Evolutionary conservation across 2,888 invertebrate species (phyloP).

Genomic region (Eucriotettix oculatus): DNA sequence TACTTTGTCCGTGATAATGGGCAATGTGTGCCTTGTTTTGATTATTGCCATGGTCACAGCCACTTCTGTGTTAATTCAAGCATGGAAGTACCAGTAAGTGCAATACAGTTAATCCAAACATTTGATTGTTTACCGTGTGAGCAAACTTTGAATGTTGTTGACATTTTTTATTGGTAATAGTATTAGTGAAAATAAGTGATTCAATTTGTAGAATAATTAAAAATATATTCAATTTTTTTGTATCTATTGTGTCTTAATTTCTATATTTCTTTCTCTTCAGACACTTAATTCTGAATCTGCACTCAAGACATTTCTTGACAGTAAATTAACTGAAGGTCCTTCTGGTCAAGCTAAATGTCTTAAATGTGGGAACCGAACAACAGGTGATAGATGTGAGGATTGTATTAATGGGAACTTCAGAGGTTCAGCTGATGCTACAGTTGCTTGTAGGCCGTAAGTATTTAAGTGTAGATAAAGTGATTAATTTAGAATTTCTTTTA

Average conservation of each 20-base stretch:
- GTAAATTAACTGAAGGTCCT: not conserved
- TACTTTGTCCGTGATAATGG: slow-evolving; percentile 83
- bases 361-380: slow-evolving; percentile 66
- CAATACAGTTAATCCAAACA: no score
- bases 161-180: no score
- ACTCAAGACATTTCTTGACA: not conserved
- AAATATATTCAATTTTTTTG: not conserved
- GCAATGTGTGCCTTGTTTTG: slow-evolving; percentile 71
- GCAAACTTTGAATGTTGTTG: no score
- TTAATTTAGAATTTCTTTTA: no score
- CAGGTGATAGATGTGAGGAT: slow-evolving; percentile 64
- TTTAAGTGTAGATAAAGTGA: no score
- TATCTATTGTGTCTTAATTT: not conserved
- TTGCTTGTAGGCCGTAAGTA: slow-evolving; percentile 54
- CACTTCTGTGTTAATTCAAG: slow-evolving; percentile 52
- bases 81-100: not conserved
- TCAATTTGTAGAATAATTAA: not conserved
- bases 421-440: slow-evolving; percentile 49
- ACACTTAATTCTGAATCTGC: not conserved
- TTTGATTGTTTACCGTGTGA: no score
- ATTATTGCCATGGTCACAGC: slow-evolving; percentile 82
- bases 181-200: no score
- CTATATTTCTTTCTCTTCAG: not conserved
- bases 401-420: slow-evolving; percentile 40
- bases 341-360: slow-evolving; percentile 63